phyloP scores from a whole-genome alignment of 2,888 invertebrate species.

The Aphidius colemani region DNA sequence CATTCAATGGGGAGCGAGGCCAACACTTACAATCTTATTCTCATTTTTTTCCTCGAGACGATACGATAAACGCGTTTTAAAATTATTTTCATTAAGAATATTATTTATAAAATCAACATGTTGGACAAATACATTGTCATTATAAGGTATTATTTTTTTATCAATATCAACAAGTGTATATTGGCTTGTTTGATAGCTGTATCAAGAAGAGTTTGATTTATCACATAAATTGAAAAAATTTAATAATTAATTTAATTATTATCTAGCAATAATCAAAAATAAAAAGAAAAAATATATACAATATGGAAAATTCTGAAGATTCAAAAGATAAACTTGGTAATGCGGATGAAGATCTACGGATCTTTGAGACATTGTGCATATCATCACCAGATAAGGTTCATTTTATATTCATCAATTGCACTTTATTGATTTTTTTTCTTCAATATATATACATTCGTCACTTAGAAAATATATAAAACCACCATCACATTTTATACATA shows the following conservation, averaged over 20 bases:
- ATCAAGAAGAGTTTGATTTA: neutral
- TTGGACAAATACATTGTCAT: conserved; percentile 8
- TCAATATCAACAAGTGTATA: neutral
- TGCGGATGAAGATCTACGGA: conserved; percentile 74
- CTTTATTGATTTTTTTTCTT: neutral
- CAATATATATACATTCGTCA: neutral
- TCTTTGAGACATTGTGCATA: conserved; percentile 72
- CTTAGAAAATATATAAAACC: neutral
- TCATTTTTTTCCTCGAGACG: conserved; percentile 22
- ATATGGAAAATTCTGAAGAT: conserved; percentile 40
- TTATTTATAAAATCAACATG: neutral
- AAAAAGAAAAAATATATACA: neutral
- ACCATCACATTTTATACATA: neutral
- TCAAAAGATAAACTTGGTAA: conserved; percentile 56
- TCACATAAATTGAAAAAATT: conserved; percentile 8
- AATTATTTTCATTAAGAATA: conserved; percentile 10
- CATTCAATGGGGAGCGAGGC: conserved; percentile 35
- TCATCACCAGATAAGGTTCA: conserved; percentile 65
- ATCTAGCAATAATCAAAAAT: neutral
- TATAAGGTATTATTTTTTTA: conserved; percentile 3
- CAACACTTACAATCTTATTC: conserved; percentile 23
- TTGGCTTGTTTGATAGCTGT: neutral
- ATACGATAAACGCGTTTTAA: conserved; percentile 7
- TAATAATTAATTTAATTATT: neutral
- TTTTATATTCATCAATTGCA: conserved; percentile 8